phyloP scores from a whole-genome alignment of 2,113 vertebrate genomes.

The Corythornis cristatus region DNA sequence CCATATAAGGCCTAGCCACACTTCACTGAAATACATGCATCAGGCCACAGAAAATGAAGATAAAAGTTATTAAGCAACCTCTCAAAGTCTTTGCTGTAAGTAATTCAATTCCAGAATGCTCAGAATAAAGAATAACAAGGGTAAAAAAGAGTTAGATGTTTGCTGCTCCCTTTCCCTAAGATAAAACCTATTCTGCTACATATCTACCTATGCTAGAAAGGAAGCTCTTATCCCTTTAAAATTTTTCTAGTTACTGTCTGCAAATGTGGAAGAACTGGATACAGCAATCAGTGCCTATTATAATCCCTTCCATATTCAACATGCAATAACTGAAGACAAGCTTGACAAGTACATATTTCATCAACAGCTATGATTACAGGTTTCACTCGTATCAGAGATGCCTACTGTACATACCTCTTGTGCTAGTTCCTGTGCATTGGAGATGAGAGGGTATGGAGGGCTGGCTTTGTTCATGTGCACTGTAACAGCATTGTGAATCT shows the following conservation, averaged over 20 bases:
- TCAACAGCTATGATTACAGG: slow-evolving; percentile 33
- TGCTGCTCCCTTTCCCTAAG: neutral
- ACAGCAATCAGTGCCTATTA: neutral
- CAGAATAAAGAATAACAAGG: neutral
- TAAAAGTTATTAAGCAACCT: neutral
- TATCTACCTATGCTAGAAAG: neutral
- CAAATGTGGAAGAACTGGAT: neutral
- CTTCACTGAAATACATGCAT: neutral
- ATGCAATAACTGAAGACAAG: slow-evolving; percentile 10
- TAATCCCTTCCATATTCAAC: slow-evolving; percentile 19
- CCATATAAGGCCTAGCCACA: neutral
- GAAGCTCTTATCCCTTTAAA: neutral
- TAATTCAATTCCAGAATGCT: neutral
- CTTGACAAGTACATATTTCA: slow-evolving; percentile 12
- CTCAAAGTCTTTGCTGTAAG: neutral
- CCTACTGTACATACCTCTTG: slow-evolving; percentile 87
- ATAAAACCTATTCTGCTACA: neutral
- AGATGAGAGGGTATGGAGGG: slow-evolving; percentile 86
- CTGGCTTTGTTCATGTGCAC: slow-evolving; percentile 86
- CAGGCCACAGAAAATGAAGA: neutral
- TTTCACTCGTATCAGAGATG: neutral
- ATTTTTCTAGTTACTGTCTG: neutral
- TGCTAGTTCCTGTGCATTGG: slow-evolving; percentile 88
- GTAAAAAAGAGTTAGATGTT: neutral
- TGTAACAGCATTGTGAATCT: slow-evolving; percentile 86